Base-by-base conservation (phyloP, 53 echinoderm and acorn worm genomes). In the Glandiceps talaboti region DNA sequence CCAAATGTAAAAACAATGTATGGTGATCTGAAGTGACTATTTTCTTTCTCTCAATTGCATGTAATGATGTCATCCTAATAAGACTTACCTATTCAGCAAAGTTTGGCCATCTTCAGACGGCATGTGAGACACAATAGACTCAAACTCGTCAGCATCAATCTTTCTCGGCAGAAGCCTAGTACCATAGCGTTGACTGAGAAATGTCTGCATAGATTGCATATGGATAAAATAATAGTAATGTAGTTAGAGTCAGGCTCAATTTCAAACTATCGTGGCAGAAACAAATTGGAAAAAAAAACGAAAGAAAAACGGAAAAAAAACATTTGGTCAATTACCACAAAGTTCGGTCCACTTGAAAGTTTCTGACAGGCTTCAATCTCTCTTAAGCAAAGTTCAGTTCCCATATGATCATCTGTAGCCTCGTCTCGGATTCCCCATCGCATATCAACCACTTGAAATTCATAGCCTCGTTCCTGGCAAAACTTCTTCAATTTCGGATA, bases 101-200 rank as follows among this genome's bases (percentile, higher is more conserved):
- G 14, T 6, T 27, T 73, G 72, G 73, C 84, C 80, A 73, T 85
- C 86, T 1, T 14, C 26, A 1, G 80, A 74, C 74, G 76, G 75
- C 74, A 79, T 81, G 77, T 85, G 78, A 28, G 80, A 86, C 31
- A 85, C 27, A 79, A 95, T 86, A 72, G 87, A 74, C 1, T 81
- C 82, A 74, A 88, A 95, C 83, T 84, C 89, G 30, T 33, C 64
- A 1, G 92, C 90, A 80, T 85, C 77, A 33, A 95, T 89, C 74
- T 82, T 86, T 81, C 92, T 88, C 14, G 90, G 90, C 31, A 87
- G 80, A 74, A 90, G 92, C 33, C 96, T 84, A 75, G 88, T 92
- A 33, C 96, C 96, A 73, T 95, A 95, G 1, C 96, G 90, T 83
- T 95, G 96, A 33, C 96, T 92, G 26, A 95, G 85, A 32, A 95